Evolutionary conservation across 2,113 vertebrate genomes (phyloP), one percentile per base, ranked within the genome.

Genomic region (Hemicordylus capensis): DNA sequence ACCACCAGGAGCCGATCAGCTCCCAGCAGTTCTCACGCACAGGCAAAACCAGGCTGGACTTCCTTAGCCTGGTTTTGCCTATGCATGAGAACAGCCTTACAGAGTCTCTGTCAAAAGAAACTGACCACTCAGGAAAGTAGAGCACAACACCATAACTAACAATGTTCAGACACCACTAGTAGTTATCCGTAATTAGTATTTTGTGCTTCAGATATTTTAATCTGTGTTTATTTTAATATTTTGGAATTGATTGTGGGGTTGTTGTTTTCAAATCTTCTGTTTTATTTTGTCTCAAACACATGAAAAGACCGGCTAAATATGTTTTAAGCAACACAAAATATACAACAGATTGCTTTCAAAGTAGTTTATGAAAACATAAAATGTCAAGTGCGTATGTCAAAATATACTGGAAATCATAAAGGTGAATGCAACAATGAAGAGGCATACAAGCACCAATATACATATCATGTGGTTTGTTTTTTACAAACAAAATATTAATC

Each of bases 381-480:
- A 28, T 34, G 4, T 64, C 78, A 80, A 6, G 48, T 31, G 11
- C 48, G 39, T 19, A 17, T n/a, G n/a, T n/a, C 37, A 84, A 75
- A 75, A 51, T 48, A 31, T 48, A 75, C 19, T 3, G 44, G n/a
- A 15, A 51, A 51, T 39, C 31, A 34, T 22, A 89, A 66, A 37
- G 39, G 37, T 31, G 66, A 54, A 20, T 70, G 91, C 85, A 84
- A 11, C 26, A 48, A 20, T 0, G 0, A 67, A 39, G 54, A 26
- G 56, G 37, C 31, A 63, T 3, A 66, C 28, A 70, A 22, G 9
- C 9, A 70, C 37, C 67, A 22, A 2, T 11, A 84, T 84, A 22
- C 39, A 83, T 58, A 59, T 64, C 56, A 4, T 58, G n/a, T 76
- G 31, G 26, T 89, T 73, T 1, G 89, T 76, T 85, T 88, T 42